Evolutionary conservation across 2,797 vertebrate species (phyloP).

Genomic region (Xyrichtys novacula): DNA sequence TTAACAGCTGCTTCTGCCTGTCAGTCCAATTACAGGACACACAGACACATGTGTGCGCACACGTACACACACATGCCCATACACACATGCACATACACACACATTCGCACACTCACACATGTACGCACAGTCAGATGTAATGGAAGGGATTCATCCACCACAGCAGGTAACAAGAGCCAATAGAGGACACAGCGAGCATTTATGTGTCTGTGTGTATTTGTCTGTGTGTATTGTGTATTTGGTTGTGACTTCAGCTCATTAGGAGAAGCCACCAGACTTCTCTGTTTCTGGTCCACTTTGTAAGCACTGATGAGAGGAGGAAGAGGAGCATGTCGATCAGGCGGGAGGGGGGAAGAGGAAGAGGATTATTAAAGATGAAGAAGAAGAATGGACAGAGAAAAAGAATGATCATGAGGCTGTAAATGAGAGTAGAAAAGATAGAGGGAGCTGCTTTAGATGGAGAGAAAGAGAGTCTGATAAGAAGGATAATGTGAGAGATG

Average conservation of each 20-base stretch:
- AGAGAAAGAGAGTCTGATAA: slow-evolving; percentile 28
- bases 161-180: slow-evolving; percentile 46
- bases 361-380: slow-evolving; percentile 23
- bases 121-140: not conserved
- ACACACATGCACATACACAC: slow-evolving; percentile 1
- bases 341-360: slow-evolving; percentile 4
- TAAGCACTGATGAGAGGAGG: slow-evolving; percentile 44
- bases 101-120: not conserved
- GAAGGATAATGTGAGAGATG: slow-evolving; percentile 19
- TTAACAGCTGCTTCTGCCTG: slow-evolving; percentile 39
- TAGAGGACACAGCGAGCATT: slow-evolving; percentile 13
- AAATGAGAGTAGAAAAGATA: slow-evolving; percentile 5
- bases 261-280: slow-evolving; percentile 61
- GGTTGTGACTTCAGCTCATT: slow-evolving; percentile 60
- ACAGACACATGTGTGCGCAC: slow-evolving; percentile 10
- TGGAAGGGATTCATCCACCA: slow-evolving; percentile 19
- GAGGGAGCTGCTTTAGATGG: not conserved
- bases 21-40: slow-evolving; percentile 52
- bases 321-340: slow-evolving; percentile 45
- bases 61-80: slow-evolving; percentile 15
- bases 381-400: not conserved
- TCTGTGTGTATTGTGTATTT: slow-evolving; percentile 20
- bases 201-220: slow-evolving; percentile 23
- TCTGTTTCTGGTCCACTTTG: slow-evolving; percentile 62
- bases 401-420: not conserved